These are phyloP conservation scores for Scaptomyza hsui DNA, from an alignment of 1,140 invertebrate genomes.

Conservation along the genomic window DNA sequence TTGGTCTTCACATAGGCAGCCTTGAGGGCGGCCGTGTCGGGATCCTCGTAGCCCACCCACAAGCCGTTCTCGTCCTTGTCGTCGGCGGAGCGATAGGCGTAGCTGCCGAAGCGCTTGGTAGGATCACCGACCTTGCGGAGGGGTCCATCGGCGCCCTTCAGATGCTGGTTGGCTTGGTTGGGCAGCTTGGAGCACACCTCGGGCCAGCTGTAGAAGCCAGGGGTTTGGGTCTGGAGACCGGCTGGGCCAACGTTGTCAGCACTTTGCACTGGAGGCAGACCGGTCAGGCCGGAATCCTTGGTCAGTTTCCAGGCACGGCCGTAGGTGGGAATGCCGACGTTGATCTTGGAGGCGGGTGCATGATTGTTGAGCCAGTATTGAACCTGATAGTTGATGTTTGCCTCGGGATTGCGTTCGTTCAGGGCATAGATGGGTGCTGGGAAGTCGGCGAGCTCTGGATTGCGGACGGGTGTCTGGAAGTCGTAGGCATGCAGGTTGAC, in stretches of 20 bases:
- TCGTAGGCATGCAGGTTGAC: slow-evolving; percentile 92
- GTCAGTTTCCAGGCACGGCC: slow-evolving; percentile 93
- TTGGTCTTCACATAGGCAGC: slow-evolving; percentile 90
- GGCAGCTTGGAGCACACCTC: slow-evolving; percentile 91
- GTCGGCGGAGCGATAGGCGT: slow-evolving; percentile 90
- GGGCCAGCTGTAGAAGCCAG: slow-evolving; percentile 91
- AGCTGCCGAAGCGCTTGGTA: slow-evolving; percentile 90
- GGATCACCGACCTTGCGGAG: slow-evolving; percentile 90
- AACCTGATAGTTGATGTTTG: slow-evolving; percentile 88
- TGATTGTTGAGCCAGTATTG: slow-evolving; percentile 88
- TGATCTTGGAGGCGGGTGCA: slow-evolving; percentile 89
- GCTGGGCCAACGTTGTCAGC: slow-evolving; percentile 88
- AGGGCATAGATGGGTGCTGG: slow-evolving; percentile 89
- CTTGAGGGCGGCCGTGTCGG: slow-evolving; percentile 92
- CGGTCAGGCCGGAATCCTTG: slow-evolving; percentile 89
- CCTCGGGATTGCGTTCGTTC: slow-evolving; percentile 88
- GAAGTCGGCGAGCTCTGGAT: slow-evolving; percentile 90
- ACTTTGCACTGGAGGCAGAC: slow-evolving; percentile 89
- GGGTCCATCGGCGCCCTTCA: slow-evolving; percentile 87
- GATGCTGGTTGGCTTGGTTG: slow-evolving; percentile 86
- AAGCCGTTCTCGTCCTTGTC: slow-evolving; percentile 89
- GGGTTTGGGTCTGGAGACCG: slow-evolving; percentile 87
- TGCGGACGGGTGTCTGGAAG: slow-evolving; percentile 89
- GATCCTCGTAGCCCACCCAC: slow-evolving; percentile 96
- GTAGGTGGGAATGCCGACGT: slow-evolving; percentile 92